Conservation (phyloP, 2,113 vertebrate species). For the Noctilio leporinus region DNA sequence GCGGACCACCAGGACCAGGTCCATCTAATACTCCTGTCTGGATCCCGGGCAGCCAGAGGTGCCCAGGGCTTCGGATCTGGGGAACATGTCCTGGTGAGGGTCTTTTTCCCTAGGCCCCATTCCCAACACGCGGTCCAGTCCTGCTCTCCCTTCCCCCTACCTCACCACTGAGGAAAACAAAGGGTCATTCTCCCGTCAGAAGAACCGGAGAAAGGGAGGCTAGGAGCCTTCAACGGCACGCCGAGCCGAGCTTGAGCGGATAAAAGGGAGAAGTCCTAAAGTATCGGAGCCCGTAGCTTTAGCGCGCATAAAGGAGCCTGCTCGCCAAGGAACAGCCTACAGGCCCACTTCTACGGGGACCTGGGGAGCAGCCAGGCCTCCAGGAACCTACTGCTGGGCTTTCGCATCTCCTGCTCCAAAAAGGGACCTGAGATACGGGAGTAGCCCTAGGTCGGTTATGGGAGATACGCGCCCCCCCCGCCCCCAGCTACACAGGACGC, state of each 20-base stretch:
- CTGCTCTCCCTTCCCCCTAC: neutral
- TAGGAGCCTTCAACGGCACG: neutral
- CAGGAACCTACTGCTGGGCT: neutral
- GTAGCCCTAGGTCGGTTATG: neutral
- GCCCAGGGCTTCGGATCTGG: neutral
- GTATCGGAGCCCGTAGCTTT: neutral
- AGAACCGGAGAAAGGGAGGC: neutral
- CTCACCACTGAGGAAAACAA: neutral
- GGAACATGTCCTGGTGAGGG: neutral
- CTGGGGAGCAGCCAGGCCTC: neutral
- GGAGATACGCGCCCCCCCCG: too few relatives aligned
- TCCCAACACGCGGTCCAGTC: neutral
- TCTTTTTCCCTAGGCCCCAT: neutral
- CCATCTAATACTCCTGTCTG: neutral
- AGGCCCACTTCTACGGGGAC: neutral
- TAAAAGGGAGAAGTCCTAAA: neutral
- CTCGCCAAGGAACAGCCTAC: neutral
- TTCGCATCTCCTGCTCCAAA: neutral
- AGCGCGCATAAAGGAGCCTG: neutral
- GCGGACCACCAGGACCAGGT: neutral
- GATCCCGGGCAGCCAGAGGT: neutral
- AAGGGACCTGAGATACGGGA: neutral
- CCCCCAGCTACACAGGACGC: neutral
- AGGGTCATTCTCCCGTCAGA: neutral
- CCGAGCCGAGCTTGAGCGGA: neutral